Conservation (phyloP, 2,888 invertebrate genomes). For the Caenorhabditis afra region DNA sequence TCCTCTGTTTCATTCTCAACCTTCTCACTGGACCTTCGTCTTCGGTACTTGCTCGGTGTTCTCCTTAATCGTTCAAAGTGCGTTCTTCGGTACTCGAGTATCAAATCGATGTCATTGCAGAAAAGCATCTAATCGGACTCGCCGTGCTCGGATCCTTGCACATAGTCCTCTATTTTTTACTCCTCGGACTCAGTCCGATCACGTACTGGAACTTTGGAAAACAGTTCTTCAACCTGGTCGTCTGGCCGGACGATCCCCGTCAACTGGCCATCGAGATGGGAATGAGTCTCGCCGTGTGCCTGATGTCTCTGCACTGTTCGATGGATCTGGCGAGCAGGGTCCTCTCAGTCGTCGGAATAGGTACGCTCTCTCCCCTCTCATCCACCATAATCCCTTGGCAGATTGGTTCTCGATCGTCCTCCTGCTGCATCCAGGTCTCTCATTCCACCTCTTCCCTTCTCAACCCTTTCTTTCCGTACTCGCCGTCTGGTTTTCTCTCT, state of each 20-base stretch:
- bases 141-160: background rate
- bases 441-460: slow-evolving; percentile 6
- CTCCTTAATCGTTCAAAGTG: slow-evolving; percentile 21
- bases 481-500: slow-evolving; percentile 10
- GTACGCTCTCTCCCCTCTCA: too few relatives aligned
- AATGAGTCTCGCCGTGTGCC: slow-evolving; percentile 1
- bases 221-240: slow-evolving; percentile 24
- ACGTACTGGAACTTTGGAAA: slow-evolving; percentile 40
- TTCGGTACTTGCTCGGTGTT: slow-evolving; percentile 25
- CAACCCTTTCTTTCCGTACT: background rate
- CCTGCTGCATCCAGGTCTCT: background rate
- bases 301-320: slow-evolving; percentile 14
- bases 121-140: slow-evolving; percentile 10
- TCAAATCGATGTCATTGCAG: slow-evolving; percentile 2
- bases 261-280: slow-evolving; percentile 26
- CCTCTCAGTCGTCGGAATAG: background rate
- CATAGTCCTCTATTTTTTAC: slow-evolving; percentile 21
- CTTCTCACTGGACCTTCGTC: slow-evolving; percentile 17
- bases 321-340: background rate
- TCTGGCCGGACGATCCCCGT: slow-evolving; percentile 40
- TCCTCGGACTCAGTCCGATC: slow-evolving; percentile 22
- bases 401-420: slow-evolving; percentile 6
- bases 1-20: slow-evolving; percentile 13
- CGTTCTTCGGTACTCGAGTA: background rate
- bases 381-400: too few relatives aligned